These are phyloP conservation scores for Muscina levida DNA, from an alignment of 2,888 invertebrate species.

Conservation along the genomic window DNA sequence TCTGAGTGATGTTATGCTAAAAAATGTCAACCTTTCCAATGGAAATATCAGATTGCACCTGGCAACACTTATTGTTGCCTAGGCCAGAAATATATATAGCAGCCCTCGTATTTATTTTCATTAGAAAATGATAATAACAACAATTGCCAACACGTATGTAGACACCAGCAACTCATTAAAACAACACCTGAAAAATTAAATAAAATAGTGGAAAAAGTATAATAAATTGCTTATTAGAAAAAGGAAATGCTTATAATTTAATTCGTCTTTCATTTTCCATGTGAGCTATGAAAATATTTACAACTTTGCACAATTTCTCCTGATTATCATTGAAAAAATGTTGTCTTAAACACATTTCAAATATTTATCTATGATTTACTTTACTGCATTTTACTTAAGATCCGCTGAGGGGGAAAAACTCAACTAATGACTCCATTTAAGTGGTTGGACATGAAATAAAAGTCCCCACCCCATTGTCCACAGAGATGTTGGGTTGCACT, in stretches of 20 bases:
- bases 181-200: too few species aligned
- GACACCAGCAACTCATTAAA: too few species aligned
- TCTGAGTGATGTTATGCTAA: too few species aligned
- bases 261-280: conserved; percentile 20
- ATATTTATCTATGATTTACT: conserved; percentile 49
- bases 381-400: background rate
- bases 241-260: conserved; percentile 51
- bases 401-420: background rate
- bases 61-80: too few species aligned
- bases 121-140: too few species aligned
- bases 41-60: too few species aligned
- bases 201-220: conserved; percentile 41
- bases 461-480: conserved; percentile 32
- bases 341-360: conserved; percentile 60
- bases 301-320: conserved; percentile 64
- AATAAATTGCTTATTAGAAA: conserved; percentile 53
- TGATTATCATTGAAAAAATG: conserved; percentile 61
- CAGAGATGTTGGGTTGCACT: conserved; percentile 43
- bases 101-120: too few species aligned
- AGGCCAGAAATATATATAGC: too few species aligned
- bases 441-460: conserved; percentile 39
- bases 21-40: too few species aligned
- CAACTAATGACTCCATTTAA: conserved; percentile 65
- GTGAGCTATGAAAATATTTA: conserved; percentile 58
- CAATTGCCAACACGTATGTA: too few species aligned